phyloP scores from a whole-genome alignment of 2,113 vertebrate genomes.

The Calyptommatus sinebrachiatus region DNA sequence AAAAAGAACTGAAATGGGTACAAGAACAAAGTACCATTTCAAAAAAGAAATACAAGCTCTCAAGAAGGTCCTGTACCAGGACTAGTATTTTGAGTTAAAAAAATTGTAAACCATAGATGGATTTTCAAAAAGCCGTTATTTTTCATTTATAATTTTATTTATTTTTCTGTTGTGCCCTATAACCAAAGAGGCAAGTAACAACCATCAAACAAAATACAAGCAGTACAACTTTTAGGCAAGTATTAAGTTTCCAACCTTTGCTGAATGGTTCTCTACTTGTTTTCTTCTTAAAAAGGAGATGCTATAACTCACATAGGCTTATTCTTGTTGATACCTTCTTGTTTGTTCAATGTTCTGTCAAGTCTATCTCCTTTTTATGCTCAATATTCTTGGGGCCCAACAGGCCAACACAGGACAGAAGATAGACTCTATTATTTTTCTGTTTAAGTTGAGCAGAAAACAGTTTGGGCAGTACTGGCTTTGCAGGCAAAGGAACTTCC shows the following conservation, averaged over 20 bases:
- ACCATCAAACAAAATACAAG: no score
- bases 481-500: no score
- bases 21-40: neutral
- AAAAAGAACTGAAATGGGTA: neutral
- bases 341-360: neutral
- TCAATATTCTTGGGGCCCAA: neutral
- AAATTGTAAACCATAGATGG: neutral
- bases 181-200: no score
- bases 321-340: neutral
- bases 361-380: no score
- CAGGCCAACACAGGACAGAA: no score
- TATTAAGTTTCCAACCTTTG: no score
- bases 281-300: neutral
- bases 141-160: neutral
- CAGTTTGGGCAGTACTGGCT: no score
- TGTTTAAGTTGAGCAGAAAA: no score
- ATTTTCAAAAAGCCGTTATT: neutral
- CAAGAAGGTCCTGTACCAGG: neutral
- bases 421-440: no score
- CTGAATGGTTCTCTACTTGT: neutral
- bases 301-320: neutral
- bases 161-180: neutral
- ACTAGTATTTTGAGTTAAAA: no score
- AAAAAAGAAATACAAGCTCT: neutral
- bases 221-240: no score